A percentile compares a stretch with the other conserved stretches of the same genome.
phyloP scores from a whole-genome alignment of 2,888 invertebrate species.

The Cheilosia grossa region DNA sequence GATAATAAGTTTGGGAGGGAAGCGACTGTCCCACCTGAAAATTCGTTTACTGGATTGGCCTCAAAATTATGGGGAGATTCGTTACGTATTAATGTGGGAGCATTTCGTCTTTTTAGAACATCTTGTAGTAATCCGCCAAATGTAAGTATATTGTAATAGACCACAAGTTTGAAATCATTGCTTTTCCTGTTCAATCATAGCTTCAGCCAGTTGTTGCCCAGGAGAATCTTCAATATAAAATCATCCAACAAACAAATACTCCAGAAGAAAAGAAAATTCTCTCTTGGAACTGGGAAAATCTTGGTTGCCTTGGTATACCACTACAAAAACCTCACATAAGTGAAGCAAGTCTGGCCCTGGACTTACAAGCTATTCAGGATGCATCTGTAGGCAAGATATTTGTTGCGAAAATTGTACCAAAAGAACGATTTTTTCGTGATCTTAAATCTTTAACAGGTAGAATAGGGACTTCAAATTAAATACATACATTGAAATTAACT shows the following conservation, averaged over 20 bases:
- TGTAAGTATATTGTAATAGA: slow-evolving; percentile 18
- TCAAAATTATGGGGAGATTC: slow-evolving; percentile 75
- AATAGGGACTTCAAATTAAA: slow-evolving; percentile 35
- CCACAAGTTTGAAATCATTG: neutral
- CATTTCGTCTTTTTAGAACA: slow-evolving; percentile 70
- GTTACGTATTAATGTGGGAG: slow-evolving; percentile 74
- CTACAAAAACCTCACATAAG: slow-evolving; percentile 76
- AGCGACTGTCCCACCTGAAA: slow-evolving; percentile 32
- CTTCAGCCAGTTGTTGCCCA: neutral
- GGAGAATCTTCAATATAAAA: neutral
- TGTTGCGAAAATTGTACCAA: slow-evolving; percentile 75
- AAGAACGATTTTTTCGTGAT: slow-evolving; percentile 78
- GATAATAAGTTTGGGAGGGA: slow-evolving; percentile 74
- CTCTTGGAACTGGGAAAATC: slow-evolving; percentile 78
- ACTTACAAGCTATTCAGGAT: slow-evolving; percentile 76
- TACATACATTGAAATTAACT: neutral
- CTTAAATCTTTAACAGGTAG: slow-evolving; percentile 79
- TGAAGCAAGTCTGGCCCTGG: slow-evolving; percentile 75
- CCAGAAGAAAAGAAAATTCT: slow-evolving; percentile 54
- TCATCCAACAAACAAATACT: neutral
- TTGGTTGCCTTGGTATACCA: slow-evolving; percentile 76
- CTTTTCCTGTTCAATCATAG: neutral
- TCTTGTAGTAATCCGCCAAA: slow-evolving; percentile 3
- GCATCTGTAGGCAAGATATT: slow-evolving; percentile 69
- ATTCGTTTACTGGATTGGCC: slow-evolving; percentile 77